phyloP scores from a whole-genome alignment of 2,113 vertebrate species.

The Bostrychus sinensis region DNA sequence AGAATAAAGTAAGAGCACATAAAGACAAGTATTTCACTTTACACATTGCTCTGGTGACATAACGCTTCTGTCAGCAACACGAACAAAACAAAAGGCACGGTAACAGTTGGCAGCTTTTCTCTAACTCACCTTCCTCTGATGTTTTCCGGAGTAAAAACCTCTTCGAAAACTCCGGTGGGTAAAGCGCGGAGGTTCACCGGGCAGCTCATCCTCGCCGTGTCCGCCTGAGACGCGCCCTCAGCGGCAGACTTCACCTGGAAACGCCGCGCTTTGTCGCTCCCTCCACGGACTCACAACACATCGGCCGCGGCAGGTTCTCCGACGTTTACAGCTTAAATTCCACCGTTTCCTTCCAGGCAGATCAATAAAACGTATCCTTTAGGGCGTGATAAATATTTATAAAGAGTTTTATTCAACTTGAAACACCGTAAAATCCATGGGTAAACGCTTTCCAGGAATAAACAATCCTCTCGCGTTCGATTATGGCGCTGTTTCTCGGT shows the following conservation, averaged over 20 bases:
- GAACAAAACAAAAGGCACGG: not conserved
- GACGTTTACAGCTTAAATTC: not conserved
- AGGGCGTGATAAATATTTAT: too few species aligned
- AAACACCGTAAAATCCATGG: not conserved
- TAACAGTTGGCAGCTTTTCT: not conserved
- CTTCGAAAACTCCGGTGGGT: slow-evolving; percentile 51
- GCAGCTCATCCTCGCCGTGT: slow-evolving; percentile 38
- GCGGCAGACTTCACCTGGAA: not conserved
- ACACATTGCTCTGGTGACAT: too few species aligned
- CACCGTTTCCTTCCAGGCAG: not conserved
- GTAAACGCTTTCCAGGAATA: not conserved
- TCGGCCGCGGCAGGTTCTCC: not conserved
- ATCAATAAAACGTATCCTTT: not conserved
- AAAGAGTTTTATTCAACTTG: not conserved
- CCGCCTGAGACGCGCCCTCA: not conserved
- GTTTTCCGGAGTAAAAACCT: slow-evolving; percentile 55
- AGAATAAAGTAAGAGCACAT: too few species aligned
- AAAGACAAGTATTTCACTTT: too few species aligned
- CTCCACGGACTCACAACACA: not conserved
- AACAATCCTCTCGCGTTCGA: slow-evolving; percentile 20
- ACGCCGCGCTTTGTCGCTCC: not conserved
- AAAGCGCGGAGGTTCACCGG: slow-evolving; percentile 66
- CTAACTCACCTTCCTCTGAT: slow-evolving; percentile 61
- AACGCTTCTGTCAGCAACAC: too few species aligned
- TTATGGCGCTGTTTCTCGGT: slow-evolving; percentile 75